phyloP scores from a whole-genome alignment of 2,797 vertebrate genomes.

The Gobio occitaniae region DNA sequence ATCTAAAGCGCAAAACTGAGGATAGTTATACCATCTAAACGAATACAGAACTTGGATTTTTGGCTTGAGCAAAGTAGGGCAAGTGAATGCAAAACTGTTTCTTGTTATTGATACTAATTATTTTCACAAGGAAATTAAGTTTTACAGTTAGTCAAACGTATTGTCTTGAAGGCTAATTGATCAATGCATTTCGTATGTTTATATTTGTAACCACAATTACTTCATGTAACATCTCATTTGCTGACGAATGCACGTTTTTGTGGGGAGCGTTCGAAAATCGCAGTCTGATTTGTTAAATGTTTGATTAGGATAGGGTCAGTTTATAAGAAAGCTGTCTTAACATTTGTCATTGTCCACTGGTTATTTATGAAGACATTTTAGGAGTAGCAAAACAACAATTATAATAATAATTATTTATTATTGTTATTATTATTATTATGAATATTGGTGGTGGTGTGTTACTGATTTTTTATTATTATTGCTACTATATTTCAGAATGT shows the following conservation, averaged over 20 bases:
- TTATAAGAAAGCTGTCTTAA: not conserved
- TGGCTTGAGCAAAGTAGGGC: not conserved
- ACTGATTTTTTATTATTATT: not conserved
- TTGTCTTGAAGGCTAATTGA: not conserved
- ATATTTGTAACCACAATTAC: not conserved
- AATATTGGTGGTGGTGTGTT: not conserved
- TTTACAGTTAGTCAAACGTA: not conserved
- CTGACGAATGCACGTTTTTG: not conserved
- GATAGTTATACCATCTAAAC: not conserved
- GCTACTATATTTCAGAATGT: not conserved
- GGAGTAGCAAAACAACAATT: not conserved
- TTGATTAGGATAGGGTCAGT: not conserved
- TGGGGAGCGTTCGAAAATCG: not conserved
- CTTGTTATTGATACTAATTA: not conserved
- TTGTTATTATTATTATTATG: slow-evolving; percentile 14
- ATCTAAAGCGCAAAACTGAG: slow-evolving; percentile 47
- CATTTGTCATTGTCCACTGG: not conserved
- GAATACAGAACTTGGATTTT: not conserved
- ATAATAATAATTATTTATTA: slow-evolving; percentile 1
- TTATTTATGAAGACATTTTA: not conserved
- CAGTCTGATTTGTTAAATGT: not conserved
- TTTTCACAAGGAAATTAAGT: not conserved
- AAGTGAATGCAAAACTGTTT: not conserved
- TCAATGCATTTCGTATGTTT: not conserved
- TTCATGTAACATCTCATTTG: not conserved